Percentiles rank a stretch among this genome's conserved stretches.
These are phyloP conservation scores for Scrobipalpa atriplicella DNA, from an alignment of 2,888 invertebrate genomes.

Conservation along the genomic window DNA sequence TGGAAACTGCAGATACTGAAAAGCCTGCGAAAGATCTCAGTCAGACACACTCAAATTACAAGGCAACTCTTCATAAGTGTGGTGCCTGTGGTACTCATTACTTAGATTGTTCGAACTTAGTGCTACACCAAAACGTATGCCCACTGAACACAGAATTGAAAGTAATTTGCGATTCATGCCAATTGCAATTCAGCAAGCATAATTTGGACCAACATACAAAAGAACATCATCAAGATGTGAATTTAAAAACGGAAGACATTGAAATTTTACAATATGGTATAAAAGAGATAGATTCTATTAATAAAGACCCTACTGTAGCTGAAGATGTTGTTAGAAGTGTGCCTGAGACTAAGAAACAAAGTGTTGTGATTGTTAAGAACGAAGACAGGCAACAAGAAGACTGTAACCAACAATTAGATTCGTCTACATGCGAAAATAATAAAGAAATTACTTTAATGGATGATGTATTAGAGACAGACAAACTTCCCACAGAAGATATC, in stretches of 20 bases:
- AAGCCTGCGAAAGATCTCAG: background rate
- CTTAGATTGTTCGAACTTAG: background rate
- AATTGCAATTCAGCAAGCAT: background rate
- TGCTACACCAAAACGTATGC: background rate
- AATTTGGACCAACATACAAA: background rate
- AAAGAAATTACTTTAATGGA: background rate
- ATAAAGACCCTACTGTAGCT: background rate
- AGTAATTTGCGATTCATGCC: background rate
- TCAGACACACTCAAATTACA: background rate
- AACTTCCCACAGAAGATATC: background rate
- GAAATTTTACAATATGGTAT: background rate
- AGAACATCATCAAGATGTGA: background rate
- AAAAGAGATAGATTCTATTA: background rate
- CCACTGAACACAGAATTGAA: background rate
- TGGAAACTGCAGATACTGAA: background rate
- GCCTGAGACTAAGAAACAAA: background rate
- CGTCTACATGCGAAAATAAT: background rate
- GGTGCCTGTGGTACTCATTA: background rate
- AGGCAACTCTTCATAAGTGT: conserved; percentile 1
- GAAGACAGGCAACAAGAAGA: background rate
- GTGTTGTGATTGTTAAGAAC: background rate
- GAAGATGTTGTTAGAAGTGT: conserved; percentile 2
- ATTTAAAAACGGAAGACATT: conserved; percentile 1
- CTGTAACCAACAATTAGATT: background rate
- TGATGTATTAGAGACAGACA: background rate